Conservation (phyloP, 2,888 invertebrate species). For the Lithophane semibrunnea region DNA sequence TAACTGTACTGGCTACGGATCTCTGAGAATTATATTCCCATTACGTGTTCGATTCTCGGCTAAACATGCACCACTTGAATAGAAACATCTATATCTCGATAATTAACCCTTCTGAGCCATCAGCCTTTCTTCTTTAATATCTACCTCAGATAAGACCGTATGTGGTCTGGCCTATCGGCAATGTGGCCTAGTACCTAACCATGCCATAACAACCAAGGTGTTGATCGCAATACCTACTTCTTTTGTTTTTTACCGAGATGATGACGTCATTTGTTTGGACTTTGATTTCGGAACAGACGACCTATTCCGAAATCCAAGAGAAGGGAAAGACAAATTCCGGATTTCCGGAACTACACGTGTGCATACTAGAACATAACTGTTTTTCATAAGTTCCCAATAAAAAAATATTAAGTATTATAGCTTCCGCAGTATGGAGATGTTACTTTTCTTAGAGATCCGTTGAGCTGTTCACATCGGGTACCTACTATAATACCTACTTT, state of each 20-base stretch:
- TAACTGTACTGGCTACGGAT: slow-evolving; percentile 31
- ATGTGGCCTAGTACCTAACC: too few relatives aligned
- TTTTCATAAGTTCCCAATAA: slow-evolving; percentile 44
- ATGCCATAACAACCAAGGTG: too few relatives aligned
- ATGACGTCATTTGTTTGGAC: neutral
- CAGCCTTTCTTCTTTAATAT: neutral
- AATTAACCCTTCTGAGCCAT: neutral
- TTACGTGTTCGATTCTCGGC: slow-evolving; percentile 36
- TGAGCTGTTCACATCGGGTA: slow-evolving; percentile 72
- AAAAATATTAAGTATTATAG: slow-evolving; percentile 61
- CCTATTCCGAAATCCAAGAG: neutral
- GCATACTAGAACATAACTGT: neutral
- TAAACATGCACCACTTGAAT: slow-evolving; percentile 26
- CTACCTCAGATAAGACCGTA: neutral
- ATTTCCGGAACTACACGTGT: neutral
- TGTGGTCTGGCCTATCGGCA: too few relatives aligned
- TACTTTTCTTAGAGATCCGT: slow-evolving; percentile 82
- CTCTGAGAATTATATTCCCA: slow-evolving; percentile 44
- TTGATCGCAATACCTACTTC: neutral
- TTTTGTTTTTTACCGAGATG: neutral
- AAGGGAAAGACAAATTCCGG: neutral
- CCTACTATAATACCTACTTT: slow-evolving; percentile 78
- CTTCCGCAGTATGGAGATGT: slow-evolving; percentile 71
- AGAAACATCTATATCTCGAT: neutral
- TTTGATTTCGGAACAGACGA: too few relatives aligned